Base-by-base conservation (phyloP, 1,140 invertebrate species). In the Lordiphosa mommai region DNA sequence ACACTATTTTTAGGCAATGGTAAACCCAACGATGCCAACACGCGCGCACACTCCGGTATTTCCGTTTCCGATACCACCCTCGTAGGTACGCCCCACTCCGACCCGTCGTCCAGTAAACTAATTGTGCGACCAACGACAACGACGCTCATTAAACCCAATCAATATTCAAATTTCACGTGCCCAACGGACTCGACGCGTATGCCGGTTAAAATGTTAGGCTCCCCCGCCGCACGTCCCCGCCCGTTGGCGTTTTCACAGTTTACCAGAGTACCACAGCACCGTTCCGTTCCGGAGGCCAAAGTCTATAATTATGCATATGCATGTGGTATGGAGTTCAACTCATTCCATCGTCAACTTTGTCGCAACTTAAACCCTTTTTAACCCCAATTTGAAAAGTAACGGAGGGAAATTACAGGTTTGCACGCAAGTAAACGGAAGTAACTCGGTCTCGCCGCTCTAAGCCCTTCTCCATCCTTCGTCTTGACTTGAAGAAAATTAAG, bases 331-430 rank as follows among this genome's bases (percentile, higher is more conserved):
- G 40, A 43, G 17, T 40, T 16, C 17, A 43, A 20, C 17, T 13
- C 10, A 27, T 9, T 3, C 20, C 6, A 16, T 38, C 53, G 53
- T 17, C 44, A 38, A 49, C 52, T 59, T 56, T 72, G 69, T 70
- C 52, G 65, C 74, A 79, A 66, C 65, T 80, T 80, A 82, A 82
- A 82, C 76, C 76, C 77, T 82, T 82, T 82, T 82, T 84, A 82
- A 76, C 76, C 76, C 77, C 71, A 67, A 84, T 84, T 61, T 33
- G 29, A 10, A 9, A n/a, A 3, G 41, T 10, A 9, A 13, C 12
- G 29, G 37, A 10, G 14, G 40, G 14, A 84, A 82, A 82, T 82
- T 82, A 76, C 67, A 67, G 48, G 55, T 68, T 82, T 82, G 71
- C 76, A 82, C 76, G 76, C 76, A 84, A 82, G 46, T 76, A 57